A percentile compares a stretch with the other conserved stretches of the same genome.
Evolutionary conservation across 1,140 invertebrate species (phyloP).

Genomic region (Zaprionus tsacasi): DNA sequence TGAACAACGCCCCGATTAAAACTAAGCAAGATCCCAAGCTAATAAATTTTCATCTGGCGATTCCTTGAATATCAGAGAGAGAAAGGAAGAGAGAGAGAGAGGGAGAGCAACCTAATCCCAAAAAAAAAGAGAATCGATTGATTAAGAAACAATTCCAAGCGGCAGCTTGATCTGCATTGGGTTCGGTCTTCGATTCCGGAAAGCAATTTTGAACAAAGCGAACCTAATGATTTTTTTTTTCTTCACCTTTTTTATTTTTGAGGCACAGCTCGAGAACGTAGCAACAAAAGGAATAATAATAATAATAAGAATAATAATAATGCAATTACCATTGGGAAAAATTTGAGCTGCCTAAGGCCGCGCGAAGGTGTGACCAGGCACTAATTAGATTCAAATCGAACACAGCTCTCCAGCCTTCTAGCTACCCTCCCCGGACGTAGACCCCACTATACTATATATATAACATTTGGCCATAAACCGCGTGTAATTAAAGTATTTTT

Average conservation of each 20-base stretch:
- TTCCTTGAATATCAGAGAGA: conserved; percentile 35
- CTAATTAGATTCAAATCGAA: conserved; percentile 53
- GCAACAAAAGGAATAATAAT: conserved; percentile 13
- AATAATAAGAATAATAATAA: conserved; percentile 49
- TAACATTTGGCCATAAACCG: conserved; percentile 66
- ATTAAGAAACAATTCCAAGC: conserved; percentile 27
- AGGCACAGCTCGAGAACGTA: conserved; percentile 27
- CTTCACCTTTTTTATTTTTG: neutral
- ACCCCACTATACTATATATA: neutral
- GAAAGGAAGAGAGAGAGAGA: too few species aligned
- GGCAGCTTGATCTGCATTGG: neutral
- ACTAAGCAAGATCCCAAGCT: conserved; percentile 34
- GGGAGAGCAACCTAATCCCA: neutral
- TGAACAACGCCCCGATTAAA: conserved; percentile 66
- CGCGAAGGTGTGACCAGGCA: conserved; percentile 51
- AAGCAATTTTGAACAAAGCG: conserved; percentile 43
- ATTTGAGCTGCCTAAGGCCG: conserved; percentile 16
- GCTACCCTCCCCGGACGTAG: neutral
- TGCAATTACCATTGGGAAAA: conserved; percentile 42
- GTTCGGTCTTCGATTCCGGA: neutral
- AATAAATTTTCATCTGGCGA: conserved; percentile 70
- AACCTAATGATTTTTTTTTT: conserved; percentile 36
- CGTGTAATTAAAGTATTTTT: conserved; percentile 78
- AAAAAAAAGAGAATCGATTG: conserved; percentile 39
- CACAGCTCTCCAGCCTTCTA: neutral